These are phyloP conservation scores for Thermophis baileyi DNA, from an alignment of 2,113 vertebrate species.

Conservation along the genomic window DNA sequence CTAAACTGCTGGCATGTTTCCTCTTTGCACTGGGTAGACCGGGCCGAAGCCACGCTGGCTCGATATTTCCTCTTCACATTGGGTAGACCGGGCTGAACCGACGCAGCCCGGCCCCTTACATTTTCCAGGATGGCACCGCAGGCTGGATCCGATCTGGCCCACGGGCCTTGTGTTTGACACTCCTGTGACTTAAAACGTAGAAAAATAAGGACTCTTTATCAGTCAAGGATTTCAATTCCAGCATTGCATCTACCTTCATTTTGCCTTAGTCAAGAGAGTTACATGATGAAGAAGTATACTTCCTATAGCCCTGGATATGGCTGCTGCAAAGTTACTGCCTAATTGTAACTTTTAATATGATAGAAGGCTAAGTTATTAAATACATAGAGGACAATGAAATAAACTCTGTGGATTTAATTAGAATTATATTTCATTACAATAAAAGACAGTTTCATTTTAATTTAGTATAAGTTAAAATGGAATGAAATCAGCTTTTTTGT, in stretches of 20 bases:
- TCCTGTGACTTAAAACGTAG: neutral
- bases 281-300: neutral
- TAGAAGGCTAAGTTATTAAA: neutral
- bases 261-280: neutral
- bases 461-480: neutral
- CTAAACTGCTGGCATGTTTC: too few relatives aligned
- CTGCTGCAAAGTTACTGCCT: neutral
- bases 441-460: neutral
- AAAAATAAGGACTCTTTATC: neutral
- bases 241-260: neutral
- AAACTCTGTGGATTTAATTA: neutral
- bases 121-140: too few relatives aligned
- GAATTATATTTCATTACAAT: neutral
- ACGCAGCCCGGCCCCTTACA: too few relatives aligned
- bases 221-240: neutral
- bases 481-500: neutral
- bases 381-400: neutral
- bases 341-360: neutral
- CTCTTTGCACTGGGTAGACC: too few relatives aligned
- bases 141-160: too few relatives aligned
- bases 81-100: too few relatives aligned
- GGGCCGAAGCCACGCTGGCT: too few relatives aligned
- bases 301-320: neutral
- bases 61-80: too few relatives aligned
- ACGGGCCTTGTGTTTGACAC: too few relatives aligned